These are phyloP conservation scores for Rhadinocentrus ornatus DNA, from an alignment of 2,797 vertebrate genomes.

Conservation along the genomic window DNA sequence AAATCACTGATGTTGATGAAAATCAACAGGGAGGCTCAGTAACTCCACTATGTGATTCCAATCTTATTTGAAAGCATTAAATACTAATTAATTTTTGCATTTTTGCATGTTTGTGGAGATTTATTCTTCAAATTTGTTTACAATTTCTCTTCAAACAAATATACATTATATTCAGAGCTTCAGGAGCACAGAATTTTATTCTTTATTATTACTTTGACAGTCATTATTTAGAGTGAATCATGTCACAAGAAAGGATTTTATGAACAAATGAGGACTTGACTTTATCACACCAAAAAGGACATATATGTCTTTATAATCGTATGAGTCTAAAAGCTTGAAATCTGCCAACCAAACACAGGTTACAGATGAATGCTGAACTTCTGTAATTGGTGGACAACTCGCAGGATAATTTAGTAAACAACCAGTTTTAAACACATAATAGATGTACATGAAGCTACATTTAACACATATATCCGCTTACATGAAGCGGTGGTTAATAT, in stretches of 20 bases:
- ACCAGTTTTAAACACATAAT: too few species aligned
- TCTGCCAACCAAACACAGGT: background rate
- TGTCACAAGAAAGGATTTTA: background rate
- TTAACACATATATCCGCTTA: too few species aligned
- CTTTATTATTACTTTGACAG: constrained; percentile 23
- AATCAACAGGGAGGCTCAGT: constrained; percentile 77
- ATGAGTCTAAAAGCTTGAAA: background rate
- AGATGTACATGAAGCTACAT: too few species aligned
- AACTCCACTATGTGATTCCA: constrained; percentile 62
- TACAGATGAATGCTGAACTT: background rate
- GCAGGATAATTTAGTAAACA: too few species aligned
- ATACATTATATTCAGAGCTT: constrained; percentile 13
- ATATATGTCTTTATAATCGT: background rate
- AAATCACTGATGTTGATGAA: constrained; percentile 81
- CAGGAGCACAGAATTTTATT: background rate
- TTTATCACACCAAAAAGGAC: constrained; percentile 9
- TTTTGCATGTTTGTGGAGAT: constrained; percentile 53
- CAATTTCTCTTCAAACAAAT: constrained; percentile 1
- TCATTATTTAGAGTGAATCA: constrained; percentile 22
- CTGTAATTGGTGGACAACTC: background rate
- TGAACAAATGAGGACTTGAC: background rate
- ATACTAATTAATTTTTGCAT: constrained; percentile 69
- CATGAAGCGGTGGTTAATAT: too few species aligned
- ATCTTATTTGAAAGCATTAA: constrained; percentile 65
- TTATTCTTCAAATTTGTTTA: constrained; percentile 31